Conservation (phyloP, 64 coral and sea anemone species). For the Porites lutea region DNA sequence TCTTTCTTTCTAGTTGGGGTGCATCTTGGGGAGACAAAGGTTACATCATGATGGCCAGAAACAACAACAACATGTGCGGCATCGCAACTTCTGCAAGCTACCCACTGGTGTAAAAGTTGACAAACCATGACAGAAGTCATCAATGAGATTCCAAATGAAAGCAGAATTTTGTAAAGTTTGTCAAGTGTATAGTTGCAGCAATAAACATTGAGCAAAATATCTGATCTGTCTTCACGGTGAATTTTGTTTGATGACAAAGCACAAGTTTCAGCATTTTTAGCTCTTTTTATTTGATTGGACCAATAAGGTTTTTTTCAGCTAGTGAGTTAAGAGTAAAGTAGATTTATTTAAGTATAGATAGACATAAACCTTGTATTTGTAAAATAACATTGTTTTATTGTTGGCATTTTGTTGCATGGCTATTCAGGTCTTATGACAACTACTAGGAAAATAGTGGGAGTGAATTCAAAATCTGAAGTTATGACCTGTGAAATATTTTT, state of each 20-base stretch:
- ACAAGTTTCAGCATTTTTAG: neutral
- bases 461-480: no score
- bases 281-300: neutral
- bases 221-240: neutral
- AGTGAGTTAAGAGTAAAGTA: no score
- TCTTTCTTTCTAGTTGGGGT: conserved; percentile 72
- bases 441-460: no score
- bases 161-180: neutral
- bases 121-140: neutral
- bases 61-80: conserved; percentile 84
- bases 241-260: neutral
- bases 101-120: conserved; percentile 61
- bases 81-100: conserved; percentile 82
- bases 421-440: no score
- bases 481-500: no score
- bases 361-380: no score
- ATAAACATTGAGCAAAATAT: no score
- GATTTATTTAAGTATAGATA: no score
- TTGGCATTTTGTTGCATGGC: no score
- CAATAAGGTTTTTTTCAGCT: no score
- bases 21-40: conserved; percentile 76
- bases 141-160: neutral
- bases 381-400: no score
- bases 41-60: conserved; percentile 92
- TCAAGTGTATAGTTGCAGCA: no score